Conservation (phyloP, 2,797 vertebrate species). For the Xiphorhynchus erythropygius region DNA sequence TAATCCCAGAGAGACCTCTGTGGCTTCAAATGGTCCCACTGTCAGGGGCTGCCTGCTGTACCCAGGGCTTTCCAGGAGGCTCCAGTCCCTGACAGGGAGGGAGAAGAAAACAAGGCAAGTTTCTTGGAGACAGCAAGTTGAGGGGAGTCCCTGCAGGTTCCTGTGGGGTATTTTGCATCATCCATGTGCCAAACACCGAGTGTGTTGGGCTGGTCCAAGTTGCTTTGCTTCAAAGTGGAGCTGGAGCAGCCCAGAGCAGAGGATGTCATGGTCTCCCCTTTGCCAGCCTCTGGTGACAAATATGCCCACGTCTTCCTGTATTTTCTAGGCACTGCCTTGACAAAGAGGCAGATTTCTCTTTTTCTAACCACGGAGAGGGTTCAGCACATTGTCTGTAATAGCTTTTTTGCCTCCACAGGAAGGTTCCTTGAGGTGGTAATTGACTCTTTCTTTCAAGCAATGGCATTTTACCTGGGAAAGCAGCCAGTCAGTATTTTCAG, state of each 20-base stretch:
- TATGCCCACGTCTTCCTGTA: neutral
- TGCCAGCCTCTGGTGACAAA: neutral
- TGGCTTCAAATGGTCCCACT: neutral
- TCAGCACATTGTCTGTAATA: neutral
- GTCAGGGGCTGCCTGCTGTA: accelerated
- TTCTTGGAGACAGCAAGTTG: neutral
- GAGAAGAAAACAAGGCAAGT: neutral
- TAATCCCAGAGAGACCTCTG: neutral
- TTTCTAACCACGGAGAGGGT: neutral
- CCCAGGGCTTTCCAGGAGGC: neutral
- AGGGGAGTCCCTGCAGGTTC: neutral
- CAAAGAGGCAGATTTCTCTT: neutral
- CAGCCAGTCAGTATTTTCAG: conserved; percentile 14
- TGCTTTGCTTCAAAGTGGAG: neutral
- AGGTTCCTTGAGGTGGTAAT: conserved; percentile 1
- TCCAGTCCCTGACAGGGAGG: neutral
- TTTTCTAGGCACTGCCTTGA: neutral
- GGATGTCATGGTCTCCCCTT: neutral
- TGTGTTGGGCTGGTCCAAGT: accelerated
- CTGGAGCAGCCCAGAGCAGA: neutral
- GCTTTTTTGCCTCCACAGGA: neutral
- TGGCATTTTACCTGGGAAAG: conserved; percentile 25
- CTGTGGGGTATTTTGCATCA: accelerated
- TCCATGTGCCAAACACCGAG: neutral
- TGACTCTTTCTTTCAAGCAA: neutral